phyloP scores from a whole-genome alignment of 2,888 invertebrate species.

The Theretra japonica region DNA sequence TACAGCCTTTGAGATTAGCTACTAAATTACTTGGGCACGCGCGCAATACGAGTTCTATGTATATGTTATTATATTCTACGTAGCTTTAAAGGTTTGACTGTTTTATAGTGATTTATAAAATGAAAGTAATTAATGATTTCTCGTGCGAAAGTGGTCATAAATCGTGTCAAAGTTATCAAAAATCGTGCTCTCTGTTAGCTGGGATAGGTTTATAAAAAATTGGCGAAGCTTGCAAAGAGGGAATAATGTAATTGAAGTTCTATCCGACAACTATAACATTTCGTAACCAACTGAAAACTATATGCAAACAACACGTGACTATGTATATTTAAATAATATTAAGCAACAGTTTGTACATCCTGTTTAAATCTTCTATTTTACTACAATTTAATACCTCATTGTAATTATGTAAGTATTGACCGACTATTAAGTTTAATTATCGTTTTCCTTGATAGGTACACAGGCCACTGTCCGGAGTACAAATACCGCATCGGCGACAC shows the following conservation, averaged over 20 bases:
- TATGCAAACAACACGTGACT: too few species aligned
- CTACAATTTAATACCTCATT: background rate
- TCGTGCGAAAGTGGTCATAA: too few species aligned
- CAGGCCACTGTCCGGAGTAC: conserved; percentile 91
- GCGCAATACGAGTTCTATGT: conserved; percentile 24
- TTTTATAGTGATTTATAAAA: background rate
- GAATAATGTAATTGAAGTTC: too few species aligned
- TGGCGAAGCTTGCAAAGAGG: too few species aligned
- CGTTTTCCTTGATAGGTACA: conserved; percentile 83
- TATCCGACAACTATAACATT: too few species aligned
- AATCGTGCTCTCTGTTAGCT: too few species aligned
- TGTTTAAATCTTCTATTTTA: background rate
- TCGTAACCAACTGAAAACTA: too few species aligned
- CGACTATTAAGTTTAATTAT: background rate
- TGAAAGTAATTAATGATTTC: background rate
- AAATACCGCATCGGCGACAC: conserved; percentile 90
- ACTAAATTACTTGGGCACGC: conserved; percentile 20
- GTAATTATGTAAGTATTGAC: background rate
- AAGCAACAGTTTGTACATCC: too few species aligned
- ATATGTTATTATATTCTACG: background rate
- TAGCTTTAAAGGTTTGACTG: background rate
- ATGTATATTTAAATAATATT: too few species aligned
- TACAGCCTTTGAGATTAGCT: conserved; percentile 26
- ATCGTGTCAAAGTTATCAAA: too few species aligned
- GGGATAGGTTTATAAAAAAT: too few species aligned